phyloP scores from a whole-genome alignment of 64 coral and sea anemone species.

The Anthopleura sola region DNA sequence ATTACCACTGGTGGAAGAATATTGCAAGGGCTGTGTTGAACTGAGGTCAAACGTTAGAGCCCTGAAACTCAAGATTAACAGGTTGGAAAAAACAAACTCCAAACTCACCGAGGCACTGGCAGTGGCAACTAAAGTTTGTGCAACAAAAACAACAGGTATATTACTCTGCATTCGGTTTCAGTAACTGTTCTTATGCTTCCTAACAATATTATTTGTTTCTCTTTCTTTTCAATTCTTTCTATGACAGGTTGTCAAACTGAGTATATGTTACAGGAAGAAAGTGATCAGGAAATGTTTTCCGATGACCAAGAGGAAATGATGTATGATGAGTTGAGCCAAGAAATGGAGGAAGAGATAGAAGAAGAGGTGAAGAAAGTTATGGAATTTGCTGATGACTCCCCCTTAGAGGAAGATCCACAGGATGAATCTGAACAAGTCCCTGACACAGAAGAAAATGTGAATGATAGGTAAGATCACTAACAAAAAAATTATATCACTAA shows the following conservation, averaged over 20 bases:
- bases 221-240: background rate
- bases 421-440: background rate
- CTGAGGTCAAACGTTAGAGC: no score
- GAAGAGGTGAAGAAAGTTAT: background rate
- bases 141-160: background rate
- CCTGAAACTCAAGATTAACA: no score
- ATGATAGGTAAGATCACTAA: background rate
- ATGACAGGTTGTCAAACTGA: background rate
- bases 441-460: background rate
- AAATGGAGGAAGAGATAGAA: conserved; percentile 4
- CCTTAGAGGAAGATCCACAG: background rate
- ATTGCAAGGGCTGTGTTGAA: no score
- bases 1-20: background rate
- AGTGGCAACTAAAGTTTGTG: background rate
- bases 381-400: background rate
- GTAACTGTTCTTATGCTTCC: background rate
- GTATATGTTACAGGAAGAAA: background rate
- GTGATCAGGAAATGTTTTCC: background rate
- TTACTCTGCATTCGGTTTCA: background rate
- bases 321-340: background rate
- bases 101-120: background rate
- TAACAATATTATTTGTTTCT: no score
- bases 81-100: background rate
- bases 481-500: no score
- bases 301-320: background rate